Base-by-base conservation (phyloP, 2,888 invertebrate species). In the Beris chalybata region DNA sequence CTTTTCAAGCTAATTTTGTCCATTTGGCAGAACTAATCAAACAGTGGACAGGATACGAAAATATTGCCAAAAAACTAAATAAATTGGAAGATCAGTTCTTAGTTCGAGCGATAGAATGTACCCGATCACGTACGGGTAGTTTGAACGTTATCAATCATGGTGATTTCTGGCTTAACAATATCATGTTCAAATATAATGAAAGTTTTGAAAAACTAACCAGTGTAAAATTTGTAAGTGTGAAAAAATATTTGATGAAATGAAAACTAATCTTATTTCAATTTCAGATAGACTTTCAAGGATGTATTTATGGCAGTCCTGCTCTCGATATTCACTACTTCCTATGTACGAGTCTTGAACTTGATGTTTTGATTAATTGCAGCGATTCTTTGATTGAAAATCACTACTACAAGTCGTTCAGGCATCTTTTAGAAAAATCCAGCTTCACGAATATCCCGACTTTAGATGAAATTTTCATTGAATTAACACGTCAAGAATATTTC, bases 291-390 rank as follows among this genome's bases (percentile, higher is more conserved):
- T 81, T 79, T 50, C 81, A 81, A 70, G 72, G 80, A 44, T 75
- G 77, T 44, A 79, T 75, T 59, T 79, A 77, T 55, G 75, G 76
- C n/a, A 80, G 79, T 58, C 74, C 76, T 7, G 81, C 80, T 3
- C 76, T 79, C 13, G 81, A 81, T 71, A 67, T 81, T 4, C 80
- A 80, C 54, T 81, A 81, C 67, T 81, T 81, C 47, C 69, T 81
- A 0, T 76, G 76, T 32, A 81, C 81, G 4, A 81, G 80, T 69
- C 69, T 77, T 4, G 74, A 77, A 31, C 70, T 77, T 38, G 74
- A 79, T 22, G 77, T 77, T 1, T 68, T 80, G 0, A 65, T 48
- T 6, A 68, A 71, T 1, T 71, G 75, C 43, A 73, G 77, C 0
- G 72, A 75, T 11, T 69, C 71, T 12, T 69, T 81, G 0, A 73